Base-by-base conservation (phyloP, 1,140 invertebrate genomes). In the Chymomyza costata region DNA sequence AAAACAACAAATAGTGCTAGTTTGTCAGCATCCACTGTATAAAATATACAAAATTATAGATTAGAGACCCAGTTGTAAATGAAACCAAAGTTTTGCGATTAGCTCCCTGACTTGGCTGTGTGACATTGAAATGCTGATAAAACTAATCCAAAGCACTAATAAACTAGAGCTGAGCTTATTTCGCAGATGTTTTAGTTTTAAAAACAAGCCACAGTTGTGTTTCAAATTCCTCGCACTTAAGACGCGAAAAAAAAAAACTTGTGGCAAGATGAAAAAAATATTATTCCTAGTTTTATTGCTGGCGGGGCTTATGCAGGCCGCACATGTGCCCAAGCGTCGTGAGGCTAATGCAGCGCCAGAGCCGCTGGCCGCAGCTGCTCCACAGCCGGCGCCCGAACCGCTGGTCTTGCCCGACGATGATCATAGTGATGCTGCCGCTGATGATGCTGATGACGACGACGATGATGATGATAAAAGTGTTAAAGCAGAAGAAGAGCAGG, bases 261-360 rank as follows among this genome's bases (percentile, higher is more conserved):
- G 10, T 6, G 15, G 10, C 32, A 2, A 51, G 7, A 54, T 48
- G 51, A 48, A 28, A 32, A 17, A 25, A 11, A 10, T 16, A 7
- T 18, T 15, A 18, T 32, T 56, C 11, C 6, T 32, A 14, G 1
- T 30, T 5, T 8, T 58, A 0, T 17, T n/a, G n/a, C n/a, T n/a
- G 35, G 8, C 32, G 38, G 39, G 13, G 21, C 8, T 35, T 11
- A 34, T 28, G 0, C 8, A 49, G 14, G 52, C 57, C 1, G 6
- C 19, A 16, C 45, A 30, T 2, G 6, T 60, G 31, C 39, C 11
- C 3, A 31, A 34, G 13, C 45, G 38, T 5, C 56, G 57, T 7
- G 57, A 49, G 18, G 57, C 57, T 6, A 60, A 25, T 16, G 31
- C 57, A 1, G 19, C 51, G 5, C 44, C 39, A 6, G 31, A 56